Conservation (phyloP, 2,113 vertebrate genomes). For the Ivindomyrus marchei region DNA sequence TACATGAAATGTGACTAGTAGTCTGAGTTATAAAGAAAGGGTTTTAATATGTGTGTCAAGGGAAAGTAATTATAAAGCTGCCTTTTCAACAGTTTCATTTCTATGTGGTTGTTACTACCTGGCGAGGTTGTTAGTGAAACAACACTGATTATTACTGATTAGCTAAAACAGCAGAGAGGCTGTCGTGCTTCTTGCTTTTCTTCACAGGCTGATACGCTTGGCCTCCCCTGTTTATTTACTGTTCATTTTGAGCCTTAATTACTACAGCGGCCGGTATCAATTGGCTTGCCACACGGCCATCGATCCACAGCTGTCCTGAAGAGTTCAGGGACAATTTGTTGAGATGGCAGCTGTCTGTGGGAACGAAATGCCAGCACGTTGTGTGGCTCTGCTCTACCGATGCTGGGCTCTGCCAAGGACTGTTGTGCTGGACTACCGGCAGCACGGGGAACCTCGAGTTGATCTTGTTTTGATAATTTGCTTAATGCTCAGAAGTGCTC, state of each 20-base stretch:
- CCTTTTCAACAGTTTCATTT: not conserved
- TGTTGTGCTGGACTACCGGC: not conserved
- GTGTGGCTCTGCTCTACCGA: not conserved
- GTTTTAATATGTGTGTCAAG: not conserved
- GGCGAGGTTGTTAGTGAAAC: not conserved
- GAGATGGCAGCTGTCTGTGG: not conserved
- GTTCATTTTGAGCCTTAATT: constrained; percentile 22
- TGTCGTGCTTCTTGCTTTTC: not conserved
- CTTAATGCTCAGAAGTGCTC: not conserved
- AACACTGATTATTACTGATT: not conserved
- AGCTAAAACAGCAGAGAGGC: not conserved
- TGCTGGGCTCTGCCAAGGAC: not conserved
- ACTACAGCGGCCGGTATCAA: constrained; percentile 8
- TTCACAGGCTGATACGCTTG: not conserved
- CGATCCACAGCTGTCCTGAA: constrained; percentile 15
- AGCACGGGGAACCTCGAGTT: not conserved
- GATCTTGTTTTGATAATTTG: not conserved
- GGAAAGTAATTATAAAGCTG: not conserved
- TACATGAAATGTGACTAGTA: not conserved
- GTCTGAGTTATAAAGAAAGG: not conserved
- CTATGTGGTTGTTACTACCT: not conserved
- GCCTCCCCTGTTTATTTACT: constrained; percentile 21
- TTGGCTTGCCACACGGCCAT: constrained; percentile 13
- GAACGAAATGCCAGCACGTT: not conserved
- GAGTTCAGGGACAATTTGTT: constrained; percentile 21